These are phyloP conservation scores for Cephus sareptanus DNA, from an alignment of 2,888 invertebrate genomes.

Conservation along the genomic window DNA sequence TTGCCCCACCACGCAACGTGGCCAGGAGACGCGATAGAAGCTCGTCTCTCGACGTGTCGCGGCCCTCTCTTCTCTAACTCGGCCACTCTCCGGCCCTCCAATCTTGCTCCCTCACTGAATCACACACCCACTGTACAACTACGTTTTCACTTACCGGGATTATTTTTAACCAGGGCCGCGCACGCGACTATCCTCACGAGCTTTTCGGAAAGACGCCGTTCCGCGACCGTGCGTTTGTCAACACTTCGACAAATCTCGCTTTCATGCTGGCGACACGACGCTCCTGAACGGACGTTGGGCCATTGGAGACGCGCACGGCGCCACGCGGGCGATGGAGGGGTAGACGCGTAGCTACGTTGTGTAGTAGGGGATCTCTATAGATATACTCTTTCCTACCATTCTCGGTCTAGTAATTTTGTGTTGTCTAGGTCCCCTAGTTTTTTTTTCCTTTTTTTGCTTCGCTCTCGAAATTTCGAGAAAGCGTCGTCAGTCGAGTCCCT, in stretches of 20 bases:
- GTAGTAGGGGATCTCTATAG: not conserved
- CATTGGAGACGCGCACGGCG: constrained; percentile 5
- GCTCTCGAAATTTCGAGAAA: not conserved
- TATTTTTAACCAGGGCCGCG: constrained; percentile 32
- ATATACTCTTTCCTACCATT: not conserved
- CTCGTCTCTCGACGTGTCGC: constrained; percentile 5
- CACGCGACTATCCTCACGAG: constrained; percentile 13
- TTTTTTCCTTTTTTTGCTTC: not conserved
- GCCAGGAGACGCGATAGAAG: not conserved
- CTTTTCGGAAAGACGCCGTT: constrained; percentile 1
- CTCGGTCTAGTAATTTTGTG: not conserved
- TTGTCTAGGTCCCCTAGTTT: not conserved
- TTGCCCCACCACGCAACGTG: constrained; percentile 30
- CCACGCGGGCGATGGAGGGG: constrained; percentile 2
- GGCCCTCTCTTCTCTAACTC: constrained; percentile 7
- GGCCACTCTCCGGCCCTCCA: constrained; percentile 21
- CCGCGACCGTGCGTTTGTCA: constrained; percentile 18
- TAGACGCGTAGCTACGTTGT: not conserved
- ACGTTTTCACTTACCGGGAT: constrained; percentile 38
- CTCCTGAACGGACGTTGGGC: not conserved
- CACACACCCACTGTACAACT: constrained; percentile 5
- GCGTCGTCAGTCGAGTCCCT: not conserved
- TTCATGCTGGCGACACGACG: not conserved
- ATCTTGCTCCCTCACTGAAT: constrained; percentile 2
- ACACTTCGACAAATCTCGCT: constrained; percentile 18